phyloP scores from a whole-genome alignment of 2,797 vertebrate species.

The Miichthys miiuy region DNA sequence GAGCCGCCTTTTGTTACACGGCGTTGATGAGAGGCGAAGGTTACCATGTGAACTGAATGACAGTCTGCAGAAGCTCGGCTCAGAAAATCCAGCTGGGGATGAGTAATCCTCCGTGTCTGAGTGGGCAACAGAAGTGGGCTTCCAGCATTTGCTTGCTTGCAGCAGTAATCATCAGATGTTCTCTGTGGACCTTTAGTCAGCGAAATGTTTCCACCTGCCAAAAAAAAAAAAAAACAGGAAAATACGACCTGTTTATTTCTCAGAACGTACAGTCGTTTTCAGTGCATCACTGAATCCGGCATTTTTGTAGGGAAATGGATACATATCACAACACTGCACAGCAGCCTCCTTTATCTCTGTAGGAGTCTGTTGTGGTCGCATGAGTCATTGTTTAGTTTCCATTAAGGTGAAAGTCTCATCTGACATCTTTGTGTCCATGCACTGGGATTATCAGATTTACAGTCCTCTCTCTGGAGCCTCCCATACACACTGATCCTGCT shows the following conservation, averaged over 20 bases:
- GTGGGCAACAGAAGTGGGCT: constrained; percentile 71
- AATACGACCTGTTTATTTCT: constrained; percentile 57
- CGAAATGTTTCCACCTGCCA: constrained; percentile 56
- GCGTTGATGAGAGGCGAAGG: constrained; percentile 52
- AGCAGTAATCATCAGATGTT: constrained; percentile 75
- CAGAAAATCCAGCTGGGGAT: constrained; percentile 71
- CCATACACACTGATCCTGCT: constrained; percentile 46
- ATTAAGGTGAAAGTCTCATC: constrained; percentile 71
- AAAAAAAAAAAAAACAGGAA: constrained; percentile 39
- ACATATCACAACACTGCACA: constrained; percentile 23
- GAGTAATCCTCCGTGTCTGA: constrained; percentile 73
- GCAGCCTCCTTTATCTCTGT: constrained; percentile 29
- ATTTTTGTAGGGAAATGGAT: constrained; percentile 37
- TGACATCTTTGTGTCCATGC: constrained; percentile 69
- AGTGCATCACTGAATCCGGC: constrained; percentile 18
- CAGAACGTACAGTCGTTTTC: constrained; percentile 10
- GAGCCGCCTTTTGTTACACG: constrained; percentile 53
- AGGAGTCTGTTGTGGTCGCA: constrained; percentile 52
- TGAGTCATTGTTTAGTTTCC: constrained; percentile 73
- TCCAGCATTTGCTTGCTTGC: constrained; percentile 67
- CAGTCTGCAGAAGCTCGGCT: constrained; percentile 62
- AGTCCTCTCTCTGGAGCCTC: constrained; percentile 56
- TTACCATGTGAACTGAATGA: constrained; percentile 73
- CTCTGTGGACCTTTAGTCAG: constrained; percentile 72
- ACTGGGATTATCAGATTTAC: constrained; percentile 75